phyloP scores from a whole-genome alignment of 2,113 vertebrate genomes.

The Ptychochromis oligacanthus region DNA sequence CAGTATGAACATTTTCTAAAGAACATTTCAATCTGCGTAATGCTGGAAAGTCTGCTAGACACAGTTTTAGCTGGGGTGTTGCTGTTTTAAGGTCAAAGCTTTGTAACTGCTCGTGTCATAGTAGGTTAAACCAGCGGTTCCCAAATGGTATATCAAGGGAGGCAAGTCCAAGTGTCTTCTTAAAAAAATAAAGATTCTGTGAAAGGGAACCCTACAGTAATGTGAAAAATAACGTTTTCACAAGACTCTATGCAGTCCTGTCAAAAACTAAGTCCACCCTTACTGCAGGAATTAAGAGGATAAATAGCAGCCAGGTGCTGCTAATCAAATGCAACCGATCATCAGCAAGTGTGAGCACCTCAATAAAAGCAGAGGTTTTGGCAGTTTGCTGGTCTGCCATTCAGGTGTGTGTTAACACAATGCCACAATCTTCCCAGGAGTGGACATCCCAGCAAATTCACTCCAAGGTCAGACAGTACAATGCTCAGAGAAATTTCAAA shows the following conservation, averaged over 20 bases:
- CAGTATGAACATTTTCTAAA: background rate
- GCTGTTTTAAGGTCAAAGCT: background rate
- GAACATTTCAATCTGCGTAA: background rate
- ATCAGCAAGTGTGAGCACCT: background rate
- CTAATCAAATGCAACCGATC: background rate
- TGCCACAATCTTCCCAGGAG: background rate
- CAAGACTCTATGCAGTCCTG: background rate
- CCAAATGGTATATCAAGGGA: background rate
- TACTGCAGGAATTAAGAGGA: too few relatives aligned
- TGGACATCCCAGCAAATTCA: background rate
- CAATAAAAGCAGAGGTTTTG: background rate
- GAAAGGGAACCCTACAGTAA: background rate
- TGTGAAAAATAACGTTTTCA: background rate
- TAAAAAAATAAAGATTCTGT: background rate
- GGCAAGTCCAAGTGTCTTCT: background rate
- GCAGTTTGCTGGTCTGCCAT: background rate
- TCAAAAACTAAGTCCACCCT: too few relatives aligned
- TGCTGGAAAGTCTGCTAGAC: accelerated
- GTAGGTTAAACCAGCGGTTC: background rate
- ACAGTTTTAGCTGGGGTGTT: background rate
- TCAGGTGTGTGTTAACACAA: background rate
- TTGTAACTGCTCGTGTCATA: background rate
- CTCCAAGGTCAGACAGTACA: background rate
- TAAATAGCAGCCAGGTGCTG: background rate
- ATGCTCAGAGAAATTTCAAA: too few relatives aligned